phyloP scores from a whole-genome alignment of 2,888 invertebrate species.

The Megalurothrips usitatus region DNA sequence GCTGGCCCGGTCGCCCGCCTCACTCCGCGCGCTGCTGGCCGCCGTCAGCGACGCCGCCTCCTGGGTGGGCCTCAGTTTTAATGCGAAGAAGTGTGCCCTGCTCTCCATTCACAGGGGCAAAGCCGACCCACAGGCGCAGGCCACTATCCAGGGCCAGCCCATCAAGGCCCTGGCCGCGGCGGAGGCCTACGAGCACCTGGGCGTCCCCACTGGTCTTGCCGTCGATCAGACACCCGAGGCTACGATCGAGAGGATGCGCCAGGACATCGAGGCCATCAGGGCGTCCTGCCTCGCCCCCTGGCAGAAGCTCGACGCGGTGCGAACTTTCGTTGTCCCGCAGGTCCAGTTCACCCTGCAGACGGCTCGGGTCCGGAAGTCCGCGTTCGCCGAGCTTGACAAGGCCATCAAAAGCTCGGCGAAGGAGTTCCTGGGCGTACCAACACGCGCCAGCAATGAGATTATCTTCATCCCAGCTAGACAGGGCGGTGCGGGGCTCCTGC shows the following conservation, averaged over 20 bases:
- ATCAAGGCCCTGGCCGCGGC: constrained; percentile 32
- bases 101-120: constrained; percentile 35
- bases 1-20: constrained; percentile 30
- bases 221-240: constrained; percentile 37
- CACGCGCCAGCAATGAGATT: background rate
- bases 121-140: no score
- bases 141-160: background rate
- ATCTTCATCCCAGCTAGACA: background rate
- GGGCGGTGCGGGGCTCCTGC: background rate
- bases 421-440: background rate
- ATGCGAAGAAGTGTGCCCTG: constrained; percentile 41
- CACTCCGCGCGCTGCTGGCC: background rate
- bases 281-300: constrained; percentile 37
- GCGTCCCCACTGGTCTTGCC: constrained; percentile 41
- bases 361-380: no score
- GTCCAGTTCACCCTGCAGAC: no score
- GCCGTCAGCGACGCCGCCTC: constrained; percentile 29
- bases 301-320: constrained; percentile 39
- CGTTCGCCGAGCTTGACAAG: no score
- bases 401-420: background rate
- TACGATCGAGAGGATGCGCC: constrained; percentile 11
- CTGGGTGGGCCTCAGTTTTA: constrained; percentile 40
- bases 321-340: constrained; percentile 37
- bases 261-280: constrained; percentile 30
- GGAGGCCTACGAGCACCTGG: constrained; percentile 41